phyloP scores from a whole-genome alignment of 2,888 invertebrate genomes.

The Drosophila leonis region DNA sequence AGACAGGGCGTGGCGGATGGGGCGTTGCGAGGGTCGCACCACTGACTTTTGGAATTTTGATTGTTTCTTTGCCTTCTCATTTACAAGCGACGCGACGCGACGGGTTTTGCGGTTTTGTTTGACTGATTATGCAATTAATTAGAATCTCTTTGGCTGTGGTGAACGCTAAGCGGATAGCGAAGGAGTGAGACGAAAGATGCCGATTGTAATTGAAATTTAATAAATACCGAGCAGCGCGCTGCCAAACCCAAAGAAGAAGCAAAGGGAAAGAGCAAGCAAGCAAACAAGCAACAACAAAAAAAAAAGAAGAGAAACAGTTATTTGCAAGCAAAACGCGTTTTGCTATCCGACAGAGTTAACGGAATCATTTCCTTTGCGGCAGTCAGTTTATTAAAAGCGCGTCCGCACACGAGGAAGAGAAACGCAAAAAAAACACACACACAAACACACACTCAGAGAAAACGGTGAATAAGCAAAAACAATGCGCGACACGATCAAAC shows the following conservation, averaged over 20 bases:
- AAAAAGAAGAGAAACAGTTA: constrained; percentile 11
- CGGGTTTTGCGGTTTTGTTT: constrained; percentile 65
- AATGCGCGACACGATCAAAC: constrained; percentile 43
- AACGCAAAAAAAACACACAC: not conserved
- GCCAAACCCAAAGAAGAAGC: constrained; percentile 4
- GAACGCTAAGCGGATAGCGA: constrained; percentile 46
- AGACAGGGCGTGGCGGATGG: not conserved
- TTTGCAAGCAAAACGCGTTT: constrained; percentile 54
- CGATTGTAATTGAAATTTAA: constrained; percentile 65
- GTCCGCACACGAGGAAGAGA: constrained; percentile 31
- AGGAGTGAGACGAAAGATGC: not conserved
- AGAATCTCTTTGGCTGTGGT: constrained; percentile 68
- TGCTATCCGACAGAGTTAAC: constrained; percentile 50
- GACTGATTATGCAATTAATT: constrained; percentile 79
- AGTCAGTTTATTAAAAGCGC: constrained; percentile 69
- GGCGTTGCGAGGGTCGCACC: not conserved
- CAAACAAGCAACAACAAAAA: too few species aligned
- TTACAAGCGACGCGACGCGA: constrained; percentile 46
- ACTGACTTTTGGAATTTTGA: constrained; percentile 78
- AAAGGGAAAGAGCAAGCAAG: not conserved
- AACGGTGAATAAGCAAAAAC: constrained; percentile 42
- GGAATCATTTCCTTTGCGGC: constrained; percentile 67
- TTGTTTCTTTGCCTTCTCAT: constrained; percentile 75
- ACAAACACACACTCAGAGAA: not conserved
- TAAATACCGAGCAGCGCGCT: constrained; percentile 25